Evolutionary conservation across 2,888 invertebrate species (phyloP), one percentile per base, ranked within the genome.

Genomic region (Pristionchus maxplancki): DNA sequence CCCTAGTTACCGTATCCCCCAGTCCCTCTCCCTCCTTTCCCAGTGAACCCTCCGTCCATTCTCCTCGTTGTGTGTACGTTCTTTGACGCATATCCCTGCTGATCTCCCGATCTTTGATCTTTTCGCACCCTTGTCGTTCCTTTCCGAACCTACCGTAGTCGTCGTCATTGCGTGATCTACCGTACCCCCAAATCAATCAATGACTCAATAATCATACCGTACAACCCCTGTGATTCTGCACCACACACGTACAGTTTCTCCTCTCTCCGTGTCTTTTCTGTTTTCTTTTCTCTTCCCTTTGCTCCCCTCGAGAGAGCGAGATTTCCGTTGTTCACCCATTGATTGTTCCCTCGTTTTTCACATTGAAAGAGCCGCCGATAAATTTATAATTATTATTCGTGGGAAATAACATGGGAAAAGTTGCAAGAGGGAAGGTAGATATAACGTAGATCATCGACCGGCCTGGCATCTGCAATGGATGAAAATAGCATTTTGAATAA

Each of bases 191-290:
- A 74, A 20, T 48, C 40, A n/a, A 78, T 78, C 67, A 78, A 78
- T 74, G 6, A 74, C 67, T 78, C 78, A 78, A 78, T 78, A 78
- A 78, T 78, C 78, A 78, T 78, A 78, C 78, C 78, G 78, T 78
- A 78, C 15, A 44, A 11, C 28, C 15, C 28, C 78, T 78, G 78
- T 78, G 78, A 78, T 78, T 78, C 78, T 28, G 9, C 44, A 17
- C 4, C 78, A 48, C 44, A 44, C 78, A 78, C 78, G 28, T 28
- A 44, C 78, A 34, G 13, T 24, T n/a, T n/a, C 44, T 44, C n/a
- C 11, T 28, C n/a, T 44, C 44, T n/a, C 44, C 71, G 71, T 64
- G 64, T 71, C 71, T 71, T 71, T 71, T 34, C 37, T n/a, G 67
- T 34, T 34, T 34, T 34, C 67, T 4, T 31, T 31, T n/a, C n/a